These are phyloP conservation scores for Caloenas nicobarica DNA, from an alignment of 2,113 vertebrate genomes.

Conservation along the genomic window DNA sequence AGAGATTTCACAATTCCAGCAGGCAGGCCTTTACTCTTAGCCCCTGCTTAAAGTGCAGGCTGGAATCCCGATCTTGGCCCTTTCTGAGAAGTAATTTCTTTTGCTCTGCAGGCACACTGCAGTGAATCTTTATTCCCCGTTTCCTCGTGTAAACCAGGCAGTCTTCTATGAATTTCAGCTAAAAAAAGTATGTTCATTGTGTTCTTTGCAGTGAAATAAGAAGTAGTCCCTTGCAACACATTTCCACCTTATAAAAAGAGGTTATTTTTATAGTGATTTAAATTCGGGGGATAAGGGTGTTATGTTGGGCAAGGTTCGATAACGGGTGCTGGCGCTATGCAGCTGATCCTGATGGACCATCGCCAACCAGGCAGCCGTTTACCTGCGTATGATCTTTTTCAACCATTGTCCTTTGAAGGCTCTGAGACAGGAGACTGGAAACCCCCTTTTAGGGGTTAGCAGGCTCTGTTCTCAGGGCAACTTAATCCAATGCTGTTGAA, in stretches of 20 bases:
- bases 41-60: conserved; percentile 26
- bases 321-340: background rate
- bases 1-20: conserved; percentile 57
- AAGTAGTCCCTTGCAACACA: background rate
- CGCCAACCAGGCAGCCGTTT: background rate
- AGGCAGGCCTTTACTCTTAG: conserved; percentile 56
- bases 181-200: background rate
- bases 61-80: conserved; percentile 39
- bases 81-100: conserved; percentile 38
- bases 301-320: background rate
- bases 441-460: background rate
- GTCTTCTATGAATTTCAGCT: background rate
- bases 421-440: background rate
- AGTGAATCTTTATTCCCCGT: background rate
- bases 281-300: background rate
- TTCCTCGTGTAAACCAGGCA: background rate
- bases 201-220: background rate
- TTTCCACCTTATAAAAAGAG: background rate
- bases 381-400: background rate
- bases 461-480: background rate
- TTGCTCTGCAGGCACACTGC: background rate
- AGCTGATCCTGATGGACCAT: background rate
- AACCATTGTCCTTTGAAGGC: background rate
- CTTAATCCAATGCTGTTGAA: background rate
- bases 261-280: background rate